A percentile compares a stretch with the other conserved stretches of the same genome.
These are phyloP conservation scores for Zalophus californianus DNA, from an alignment of 2,797 vertebrate genomes.

Conservation along the genomic window DNA sequence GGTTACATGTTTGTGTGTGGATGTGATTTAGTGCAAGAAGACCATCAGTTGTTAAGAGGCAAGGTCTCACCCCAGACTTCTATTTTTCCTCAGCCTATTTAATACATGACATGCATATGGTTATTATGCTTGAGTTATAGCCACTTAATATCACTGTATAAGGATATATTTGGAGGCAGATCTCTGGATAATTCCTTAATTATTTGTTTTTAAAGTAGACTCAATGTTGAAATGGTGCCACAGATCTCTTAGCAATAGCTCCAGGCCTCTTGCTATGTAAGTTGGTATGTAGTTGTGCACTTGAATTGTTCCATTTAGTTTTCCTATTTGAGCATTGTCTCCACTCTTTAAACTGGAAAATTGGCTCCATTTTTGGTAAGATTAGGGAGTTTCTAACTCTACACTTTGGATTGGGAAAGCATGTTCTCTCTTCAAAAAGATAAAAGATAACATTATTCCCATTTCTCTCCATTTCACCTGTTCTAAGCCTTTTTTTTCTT, in stretches of 20 bases:
- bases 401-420: background rate
- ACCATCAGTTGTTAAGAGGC: background rate
- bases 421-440: background rate
- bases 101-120: background rate
- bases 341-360: conserved; percentile 63
- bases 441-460: background rate
- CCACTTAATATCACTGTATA: background rate
- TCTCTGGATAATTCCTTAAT: background rate
- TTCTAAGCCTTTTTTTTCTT: conserved; percentile 44
- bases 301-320: conserved; percentile 64
- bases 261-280: background rate
- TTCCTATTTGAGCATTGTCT: conserved; percentile 71
- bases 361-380: conserved; percentile 63
- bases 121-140: background rate
- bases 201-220: conserved; percentile 21
- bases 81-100: background rate
- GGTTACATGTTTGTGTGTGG: background rate
- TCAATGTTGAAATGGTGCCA: conserved; percentile 55
- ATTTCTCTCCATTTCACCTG: conserved; percentile 49
- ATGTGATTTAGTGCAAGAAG: background rate
- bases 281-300: background rate
- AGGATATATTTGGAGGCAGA: background rate
- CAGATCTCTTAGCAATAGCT: conserved; percentile 13
- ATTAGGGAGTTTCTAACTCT: conserved; percentile 55
- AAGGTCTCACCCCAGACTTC: background rate